A percentile compares a stretch with the other conserved stretches of the same genome.
phyloP scores from a whole-genome alignment of 2,888 invertebrate species.

The Napeogenes inachia region DNA sequence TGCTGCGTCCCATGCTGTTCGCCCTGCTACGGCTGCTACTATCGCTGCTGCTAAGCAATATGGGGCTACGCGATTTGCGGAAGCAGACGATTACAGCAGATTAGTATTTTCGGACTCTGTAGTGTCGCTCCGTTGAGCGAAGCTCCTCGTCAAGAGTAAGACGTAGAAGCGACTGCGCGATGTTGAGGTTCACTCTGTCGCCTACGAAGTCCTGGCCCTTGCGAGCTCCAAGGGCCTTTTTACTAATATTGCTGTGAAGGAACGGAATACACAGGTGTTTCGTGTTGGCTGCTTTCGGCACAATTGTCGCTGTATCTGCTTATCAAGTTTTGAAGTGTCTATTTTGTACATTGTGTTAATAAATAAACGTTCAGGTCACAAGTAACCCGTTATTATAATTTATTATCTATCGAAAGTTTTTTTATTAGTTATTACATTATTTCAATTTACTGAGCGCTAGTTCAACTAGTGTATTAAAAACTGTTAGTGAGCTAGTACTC shows the following conservation, averaged over 20 bases:
- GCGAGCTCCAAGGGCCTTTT: slow-evolving; percentile 14
- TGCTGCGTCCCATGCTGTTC: slow-evolving; percentile 47
- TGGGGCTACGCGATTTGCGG: slow-evolving; percentile 13
- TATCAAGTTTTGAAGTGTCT: slow-evolving; percentile 26
- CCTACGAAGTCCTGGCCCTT: slow-evolving; percentile 10
- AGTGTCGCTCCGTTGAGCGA: slow-evolving; percentile 11
- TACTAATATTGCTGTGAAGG: slow-evolving; percentile 10
- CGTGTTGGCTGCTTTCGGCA: slow-evolving; percentile 10
- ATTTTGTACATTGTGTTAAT: slow-evolving; percentile 37
- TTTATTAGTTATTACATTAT: no score
- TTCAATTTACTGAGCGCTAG: no score
- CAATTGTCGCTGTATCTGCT: slow-evolving; percentile 21
- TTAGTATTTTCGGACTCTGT: slow-evolving; percentile 12
- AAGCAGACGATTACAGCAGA: slow-evolving; percentile 4
- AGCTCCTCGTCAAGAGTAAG: slow-evolving; percentile 10
- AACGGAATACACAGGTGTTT: background rate
- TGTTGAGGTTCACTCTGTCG: slow-evolving; percentile 21
- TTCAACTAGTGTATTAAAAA: no score
- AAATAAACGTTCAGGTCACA: slow-evolving; percentile 43
- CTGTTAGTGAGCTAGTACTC: no score
- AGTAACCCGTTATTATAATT: background rate
- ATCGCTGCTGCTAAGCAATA: slow-evolving; percentile 31
- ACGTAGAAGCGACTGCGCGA: slow-evolving; percentile 18
- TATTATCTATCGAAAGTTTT: background rate
- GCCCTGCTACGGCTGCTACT: slow-evolving; percentile 42